Evolutionary conservation across 2,888 invertebrate species (phyloP).

Genomic region (Halocaridina rubra): DNA sequence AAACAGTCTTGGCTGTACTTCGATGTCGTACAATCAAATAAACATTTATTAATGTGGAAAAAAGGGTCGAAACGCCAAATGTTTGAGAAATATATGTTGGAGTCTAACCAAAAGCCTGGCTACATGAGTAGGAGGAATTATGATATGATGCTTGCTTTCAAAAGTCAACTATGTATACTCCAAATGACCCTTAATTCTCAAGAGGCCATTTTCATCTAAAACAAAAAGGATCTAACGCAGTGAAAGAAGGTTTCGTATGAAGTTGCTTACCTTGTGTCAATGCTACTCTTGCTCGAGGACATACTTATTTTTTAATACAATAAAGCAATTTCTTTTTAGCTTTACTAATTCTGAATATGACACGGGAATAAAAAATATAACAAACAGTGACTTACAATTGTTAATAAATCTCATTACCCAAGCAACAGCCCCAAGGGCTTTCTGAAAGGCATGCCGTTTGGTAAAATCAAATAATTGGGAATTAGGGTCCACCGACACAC

Average conservation of each 20-base stretch:
- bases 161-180: background rate
- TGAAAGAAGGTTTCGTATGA: background rate
- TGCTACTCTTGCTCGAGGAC: background rate
- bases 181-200: constrained; percentile 19
- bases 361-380: background rate
- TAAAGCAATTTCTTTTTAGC: background rate
- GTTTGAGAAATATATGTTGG: background rate
- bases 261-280: background rate
- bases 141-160: constrained; percentile 22
- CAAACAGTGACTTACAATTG: background rate
- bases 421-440: background rate
- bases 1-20: background rate
- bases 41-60: background rate
- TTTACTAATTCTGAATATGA: background rate
- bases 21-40: background rate
- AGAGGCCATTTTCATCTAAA: background rate
- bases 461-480: background rate
- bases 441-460: background rate
- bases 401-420: background rate
- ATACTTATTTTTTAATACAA: constrained; percentile 12
- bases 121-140: constrained; percentile 13
- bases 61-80: constrained; percentile 3
- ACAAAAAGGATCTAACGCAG: background rate
- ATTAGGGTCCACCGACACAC: background rate
- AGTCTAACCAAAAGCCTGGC: background rate